phyloP scores from a whole-genome alignment of 2,888 invertebrate species.

The Melanophora roralis region DNA sequence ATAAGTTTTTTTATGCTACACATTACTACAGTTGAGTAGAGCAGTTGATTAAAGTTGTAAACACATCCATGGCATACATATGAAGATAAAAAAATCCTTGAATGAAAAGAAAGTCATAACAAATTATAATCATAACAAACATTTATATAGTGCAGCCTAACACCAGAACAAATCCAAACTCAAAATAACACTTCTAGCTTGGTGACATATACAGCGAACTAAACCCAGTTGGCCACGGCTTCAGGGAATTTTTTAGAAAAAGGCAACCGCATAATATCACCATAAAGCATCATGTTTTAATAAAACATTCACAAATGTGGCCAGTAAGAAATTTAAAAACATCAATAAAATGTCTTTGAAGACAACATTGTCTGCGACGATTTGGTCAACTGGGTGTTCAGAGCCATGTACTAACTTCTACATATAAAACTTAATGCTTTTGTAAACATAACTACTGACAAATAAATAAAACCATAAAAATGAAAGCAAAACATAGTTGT shows the following conservation, averaged over 20 bases:
- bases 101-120: constrained; percentile 60
- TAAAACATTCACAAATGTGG: not conserved
- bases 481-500: constrained; percentile 50
- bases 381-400: too few species aligned
- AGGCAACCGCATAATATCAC: not conserved
- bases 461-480: constrained; percentile 54
- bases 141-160: constrained; percentile 41
- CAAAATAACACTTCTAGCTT: too few species aligned
- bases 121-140: constrained; percentile 56
- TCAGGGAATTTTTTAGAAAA: too few species aligned
- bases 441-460: not conserved
- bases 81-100: constrained; percentile 49
- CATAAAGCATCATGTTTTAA: not conserved
- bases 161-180: constrained; percentile 6
- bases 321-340: too few species aligned
- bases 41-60: not conserved
- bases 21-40: not conserved
- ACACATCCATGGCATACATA: not conserved
- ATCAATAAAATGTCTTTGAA: too few species aligned
- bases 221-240: too few species aligned
- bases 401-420: too few species aligned
- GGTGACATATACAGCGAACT: too few species aligned
- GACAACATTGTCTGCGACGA: too few species aligned
- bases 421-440: constrained; percentile 11
- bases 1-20: constrained; percentile 7